These are phyloP conservation scores for Agrotis ipsilon DNA, from an alignment of 2,888 invertebrate genomes.

Conservation along the genomic window DNA sequence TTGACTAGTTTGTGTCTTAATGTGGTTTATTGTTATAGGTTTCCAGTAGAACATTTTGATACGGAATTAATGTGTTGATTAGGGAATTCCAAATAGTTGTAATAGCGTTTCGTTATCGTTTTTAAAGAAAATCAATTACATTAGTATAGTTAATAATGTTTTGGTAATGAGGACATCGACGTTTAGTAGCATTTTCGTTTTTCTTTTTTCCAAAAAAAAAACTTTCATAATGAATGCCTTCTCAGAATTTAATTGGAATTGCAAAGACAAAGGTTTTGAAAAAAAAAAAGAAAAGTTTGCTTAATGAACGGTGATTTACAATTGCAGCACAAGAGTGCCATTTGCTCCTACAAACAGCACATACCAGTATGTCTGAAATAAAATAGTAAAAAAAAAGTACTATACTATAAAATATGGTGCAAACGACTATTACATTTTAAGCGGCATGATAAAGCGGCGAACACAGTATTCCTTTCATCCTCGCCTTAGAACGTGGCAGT, in stretches of 20 bases:
- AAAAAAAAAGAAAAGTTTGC: too few species aligned
- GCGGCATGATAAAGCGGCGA: conserved; percentile 26
- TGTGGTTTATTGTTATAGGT: conserved; percentile 26
- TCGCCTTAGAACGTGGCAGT: conserved; percentile 25
- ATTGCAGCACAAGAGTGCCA: too few species aligned
- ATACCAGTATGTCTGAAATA: too few species aligned
- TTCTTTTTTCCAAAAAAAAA: background rate
- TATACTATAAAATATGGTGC: conserved; percentile 3
- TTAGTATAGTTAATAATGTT: background rate
- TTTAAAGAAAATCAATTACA: background rate
- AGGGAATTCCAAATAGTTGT: conserved; percentile 2
- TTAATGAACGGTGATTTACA: too few species aligned
- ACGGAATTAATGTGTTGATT: conserved; percentile 21
- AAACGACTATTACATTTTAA: conserved; percentile 25
- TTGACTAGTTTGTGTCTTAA: conserved; percentile 37
- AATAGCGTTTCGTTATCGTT: background rate
- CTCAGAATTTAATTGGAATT: background rate
- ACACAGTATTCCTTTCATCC: conserved; percentile 43
- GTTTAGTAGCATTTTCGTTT: background rate
- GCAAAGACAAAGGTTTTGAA: background rate
- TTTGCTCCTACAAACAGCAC: too few species aligned
- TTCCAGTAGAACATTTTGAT: conserved; percentile 12
- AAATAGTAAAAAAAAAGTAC: too few species aligned
- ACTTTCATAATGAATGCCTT: background rate
- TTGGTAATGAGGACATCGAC: background rate